phyloP scores from a whole-genome alignment of 2,797 vertebrate species.

The Tragopan temminckii region DNA sequence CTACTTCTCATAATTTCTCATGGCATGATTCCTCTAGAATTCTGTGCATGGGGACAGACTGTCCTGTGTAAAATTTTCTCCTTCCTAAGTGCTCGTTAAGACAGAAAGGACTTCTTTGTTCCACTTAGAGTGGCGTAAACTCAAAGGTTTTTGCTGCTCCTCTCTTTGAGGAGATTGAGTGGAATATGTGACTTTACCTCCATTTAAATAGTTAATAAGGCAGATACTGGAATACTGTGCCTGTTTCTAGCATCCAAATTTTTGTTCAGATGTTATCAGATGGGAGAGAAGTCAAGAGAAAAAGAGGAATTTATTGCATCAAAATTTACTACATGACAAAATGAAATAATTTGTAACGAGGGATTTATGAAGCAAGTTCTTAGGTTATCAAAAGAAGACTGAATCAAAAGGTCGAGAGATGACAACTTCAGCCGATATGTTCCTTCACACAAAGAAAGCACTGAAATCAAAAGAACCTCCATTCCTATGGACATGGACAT shows the following conservation, averaged over 20 bases:
- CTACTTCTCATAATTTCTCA: not conserved
- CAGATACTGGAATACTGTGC: not conserved
- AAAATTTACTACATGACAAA: not conserved
- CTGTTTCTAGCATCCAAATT: not conserved
- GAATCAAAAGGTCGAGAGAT: constrained; percentile 21
- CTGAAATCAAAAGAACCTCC: not conserved
- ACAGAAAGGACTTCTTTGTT: not conserved
- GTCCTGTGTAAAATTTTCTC: not conserved
- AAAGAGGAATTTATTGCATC: not conserved
- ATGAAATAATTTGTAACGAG: constrained; percentile 50
- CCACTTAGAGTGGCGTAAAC: not conserved
- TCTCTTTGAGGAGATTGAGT: not conserved
- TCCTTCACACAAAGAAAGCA: constrained; percentile 30
- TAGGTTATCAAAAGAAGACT: constrained; percentile 46
- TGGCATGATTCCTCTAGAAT: not conserved
- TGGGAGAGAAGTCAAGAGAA: not conserved
- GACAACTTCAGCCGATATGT: not conserved
- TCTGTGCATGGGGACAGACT: not conserved
- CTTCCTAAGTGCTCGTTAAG: not conserved
- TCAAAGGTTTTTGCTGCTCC: not conserved
- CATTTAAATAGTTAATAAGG: not conserved
- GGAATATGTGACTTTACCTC: not conserved
- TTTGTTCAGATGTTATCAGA: not conserved
- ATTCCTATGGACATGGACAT: fast-evolving
- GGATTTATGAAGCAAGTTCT: constrained; percentile 54